phyloP scores from a whole-genome alignment of 2,888 invertebrate genomes.

The Altica lythri region DNA sequence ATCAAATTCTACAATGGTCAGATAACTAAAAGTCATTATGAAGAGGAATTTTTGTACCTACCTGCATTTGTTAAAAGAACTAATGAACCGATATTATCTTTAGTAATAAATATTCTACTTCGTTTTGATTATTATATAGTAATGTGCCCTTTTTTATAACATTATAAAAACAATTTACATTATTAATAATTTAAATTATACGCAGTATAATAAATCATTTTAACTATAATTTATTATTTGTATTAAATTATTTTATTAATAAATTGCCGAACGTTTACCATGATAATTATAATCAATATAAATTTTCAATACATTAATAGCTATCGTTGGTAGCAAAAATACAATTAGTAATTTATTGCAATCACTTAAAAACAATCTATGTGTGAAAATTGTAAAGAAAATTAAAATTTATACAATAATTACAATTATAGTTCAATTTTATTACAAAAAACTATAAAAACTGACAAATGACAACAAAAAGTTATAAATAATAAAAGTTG shows the following conservation, averaged over 20 bases:
- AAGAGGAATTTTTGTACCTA: conserved; percentile 40
- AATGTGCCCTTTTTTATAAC: not conserved
- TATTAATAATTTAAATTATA: not conserved
- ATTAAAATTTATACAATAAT: too few species aligned
- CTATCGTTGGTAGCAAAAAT: too few species aligned
- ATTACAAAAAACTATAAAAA: too few species aligned
- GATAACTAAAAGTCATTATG: conserved; percentile 37
- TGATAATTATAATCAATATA: not conserved
- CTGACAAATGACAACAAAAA: too few species aligned
- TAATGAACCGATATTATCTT: conserved; percentile 30
- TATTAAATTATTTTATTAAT: conserved; percentile 1
- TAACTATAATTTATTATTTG: not conserved
- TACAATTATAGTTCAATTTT: too few species aligned
- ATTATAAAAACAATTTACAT: conserved; percentile 3
- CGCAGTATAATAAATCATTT: not conserved
- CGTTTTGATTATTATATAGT: conserved; percentile 27
- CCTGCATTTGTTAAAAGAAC: conserved; percentile 31
- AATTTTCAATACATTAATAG: too few species aligned
- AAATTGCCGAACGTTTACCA: not conserved
- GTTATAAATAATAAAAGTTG: too few species aligned
- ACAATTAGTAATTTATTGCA: too few species aligned
- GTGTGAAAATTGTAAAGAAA: too few species aligned
- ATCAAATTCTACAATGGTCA: conserved; percentile 34
- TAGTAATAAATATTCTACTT: conserved; percentile 29
- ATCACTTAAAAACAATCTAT: too few species aligned